Base-by-base conservation (phyloP, 2,113 vertebrate genomes). In the Menura novaehollandiae region DNA sequence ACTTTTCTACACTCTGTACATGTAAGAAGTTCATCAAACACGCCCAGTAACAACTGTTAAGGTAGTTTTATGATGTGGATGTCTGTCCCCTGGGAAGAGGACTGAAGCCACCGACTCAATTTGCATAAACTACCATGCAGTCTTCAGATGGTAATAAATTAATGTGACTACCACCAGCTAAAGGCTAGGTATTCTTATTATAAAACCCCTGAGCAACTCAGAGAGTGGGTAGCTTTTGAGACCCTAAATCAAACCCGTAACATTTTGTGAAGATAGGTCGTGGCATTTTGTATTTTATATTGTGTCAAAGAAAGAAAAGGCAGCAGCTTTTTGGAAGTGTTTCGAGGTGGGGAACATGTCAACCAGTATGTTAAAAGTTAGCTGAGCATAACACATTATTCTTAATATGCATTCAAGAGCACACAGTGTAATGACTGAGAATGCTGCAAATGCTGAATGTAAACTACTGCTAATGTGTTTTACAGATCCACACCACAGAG, bases 381-480 rank as follows among this genome's bases (percentile, higher is more conserved):
- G 67, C 66, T 51, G 53, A 91, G 89, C 62, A 62, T 44, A 83
- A 95, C 66, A 82, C 46, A n/a, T 92, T 95, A 74, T 86, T 95
- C 92, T 93, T 85, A 88, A 87, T 94, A 60, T 60, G 18, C 46
- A 97, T 94, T 97, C 95, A 85, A 83, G 82, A 77, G 75, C 78
- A 94, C 66, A 97, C 62, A 53, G 39, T 53, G 23, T 55, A 86
- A 90, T 67, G 81, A 35, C 37, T 77, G 60, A 84, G 90, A 74
- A 95, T 52, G 67, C 27, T 93, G 64, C 74, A 87, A 72, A 89
- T 85, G 52, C 32, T 64, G 88, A 96, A 97, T 91, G 62, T 51
- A 96, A 97, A 95, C 53, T 93, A 84, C 58, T 95, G 89, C 47
- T 97, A 96, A 97, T 93, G 72, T 58, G 24, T 68, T 44, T 59